These are phyloP conservation scores for Charadrius vociferus DNA, from an alignment of 2,113 vertebrate species.

Conservation along the genomic window DNA sequence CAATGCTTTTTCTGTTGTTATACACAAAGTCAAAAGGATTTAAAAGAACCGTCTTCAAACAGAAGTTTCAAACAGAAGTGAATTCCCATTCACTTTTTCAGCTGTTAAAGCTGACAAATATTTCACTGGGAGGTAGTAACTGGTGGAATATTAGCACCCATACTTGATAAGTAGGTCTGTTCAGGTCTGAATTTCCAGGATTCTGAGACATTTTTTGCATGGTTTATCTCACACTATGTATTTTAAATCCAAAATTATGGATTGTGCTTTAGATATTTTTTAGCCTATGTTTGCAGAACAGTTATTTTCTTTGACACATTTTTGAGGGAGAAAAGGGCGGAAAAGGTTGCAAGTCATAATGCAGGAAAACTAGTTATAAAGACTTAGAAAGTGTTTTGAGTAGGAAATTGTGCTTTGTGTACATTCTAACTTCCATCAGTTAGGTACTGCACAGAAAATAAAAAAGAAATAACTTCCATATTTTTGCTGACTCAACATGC, in stretches of 20 bases:
- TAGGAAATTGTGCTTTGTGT: background rate
- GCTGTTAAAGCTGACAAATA: background rate
- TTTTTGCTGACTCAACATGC: background rate
- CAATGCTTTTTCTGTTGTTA: background rate
- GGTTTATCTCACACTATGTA: background rate
- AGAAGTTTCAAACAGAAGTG: no score
- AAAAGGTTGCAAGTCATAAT: background rate
- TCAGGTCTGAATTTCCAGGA: background rate
- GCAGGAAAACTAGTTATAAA: background rate
- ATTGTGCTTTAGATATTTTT: background rate
- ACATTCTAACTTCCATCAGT: background rate
- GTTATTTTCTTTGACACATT: background rate
- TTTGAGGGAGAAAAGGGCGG: background rate
- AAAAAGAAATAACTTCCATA: background rate
- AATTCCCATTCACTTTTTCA: background rate
- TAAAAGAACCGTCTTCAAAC: background rate
- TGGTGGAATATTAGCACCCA: accelerated
- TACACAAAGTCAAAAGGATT: background rate
- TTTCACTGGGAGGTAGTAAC: background rate
- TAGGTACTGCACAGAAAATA: background rate
- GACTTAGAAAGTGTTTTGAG: background rate
- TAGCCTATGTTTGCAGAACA: background rate
- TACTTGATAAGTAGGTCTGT: background rate
- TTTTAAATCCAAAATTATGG: background rate
- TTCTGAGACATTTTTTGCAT: background rate